Evolutionary conservation across 2,888 invertebrate species (phyloP), one percentile per base, ranked within the genome.

Genomic region (Eilema caniola): DNA sequence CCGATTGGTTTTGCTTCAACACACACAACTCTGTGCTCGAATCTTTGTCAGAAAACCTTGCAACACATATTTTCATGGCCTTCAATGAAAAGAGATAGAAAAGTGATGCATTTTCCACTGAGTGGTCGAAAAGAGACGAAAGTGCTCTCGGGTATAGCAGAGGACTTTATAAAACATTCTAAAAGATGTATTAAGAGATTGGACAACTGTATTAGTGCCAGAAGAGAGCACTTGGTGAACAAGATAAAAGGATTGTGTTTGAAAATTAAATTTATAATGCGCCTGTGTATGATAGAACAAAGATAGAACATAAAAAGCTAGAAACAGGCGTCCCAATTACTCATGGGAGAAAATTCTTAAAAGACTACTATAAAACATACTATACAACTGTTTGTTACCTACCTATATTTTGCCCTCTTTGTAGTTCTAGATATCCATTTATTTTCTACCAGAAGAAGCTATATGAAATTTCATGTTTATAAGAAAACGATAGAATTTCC

Each of bases 121-220:
- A 23, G 8, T 10, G 2, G 25, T 16, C 5, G 59, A 59, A 28
- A 59, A 59, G 28, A 59, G 14, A 59, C 16, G 28, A 25, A 59
- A 59, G 28, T 25, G 59, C 59, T 59, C 25, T 59, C 25, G 16
- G 12, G 24, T 25, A 28, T 59, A 59, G 16, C 59, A 14, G 14
- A 59, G 59, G 59, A 59, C 16, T 59, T 28, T 12, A 24, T 57
- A 53, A 53, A 53, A n/a, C n/a, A 12, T 24, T 57, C 24, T 57
- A 14, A 59, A 59, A 59, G 16, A 14, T 5, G 28, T 25, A 59
- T 25, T 59, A 25, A 59, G 25, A 28, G 59, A 59, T 59, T 59
- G 59, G 28, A 59, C 59, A 24, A 59, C 59, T 59, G 28, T 59
- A 28, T 59, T 59, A 59, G 24, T 59, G 25, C 57, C 59, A 25